Base-by-base conservation (phyloP, 2,888 invertebrate genomes). In the Athripsodes cinereus region DNA sequence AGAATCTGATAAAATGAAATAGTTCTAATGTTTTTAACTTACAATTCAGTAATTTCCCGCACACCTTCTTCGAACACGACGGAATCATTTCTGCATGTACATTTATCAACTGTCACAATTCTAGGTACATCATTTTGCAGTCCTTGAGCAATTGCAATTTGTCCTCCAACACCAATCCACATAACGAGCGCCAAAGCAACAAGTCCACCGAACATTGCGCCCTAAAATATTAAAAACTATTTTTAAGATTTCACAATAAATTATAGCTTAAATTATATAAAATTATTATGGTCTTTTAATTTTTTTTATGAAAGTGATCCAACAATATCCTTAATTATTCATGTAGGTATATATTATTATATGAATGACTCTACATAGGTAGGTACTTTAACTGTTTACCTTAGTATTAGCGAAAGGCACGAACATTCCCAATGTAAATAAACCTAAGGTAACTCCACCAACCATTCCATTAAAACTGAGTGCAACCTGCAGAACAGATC, bases 381-480 rank as follows among this genome's bases (percentile, higher is more conserved):
- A n/a, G n/a, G n/a, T n/a, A n/a, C n/a, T n/a, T n/a, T n/a, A n/a
- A n/a, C n/a, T n/a, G n/a, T n/a, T n/a, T 63, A 88, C 89, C 76
- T 86, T 90, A 18, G 86, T 78, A 69, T 94, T 95, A 2, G 92
- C 87, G 84, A 87, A 89, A 0, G 94, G 93, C 65, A 93, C 87
- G 65, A 90, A 86, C 84, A 95, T 92, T 56, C 95, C 95, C 20
- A 95, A 76, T 0, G 90, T 84, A 70, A 95, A 95, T 2, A 94
- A 78, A 0, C 94, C 95, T 20, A 95, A 75, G 0, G 92, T 87
- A 0, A 95, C 88, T 1, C 94, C 95, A 2, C 93, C 92, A 21
- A 91, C 87, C 80, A 94, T 88, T 1, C 94, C 94, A 69, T 93
- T 92, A 67, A 94, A 87, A 50, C 91, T 92, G 1, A 93, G 75